Percentiles rank a stretch among this genome's conserved stretches.
These are phyloP conservation scores for Stenodera caucasica DNA, from an alignment of 2,888 invertebrate species.

Conservation along the genomic window DNA sequence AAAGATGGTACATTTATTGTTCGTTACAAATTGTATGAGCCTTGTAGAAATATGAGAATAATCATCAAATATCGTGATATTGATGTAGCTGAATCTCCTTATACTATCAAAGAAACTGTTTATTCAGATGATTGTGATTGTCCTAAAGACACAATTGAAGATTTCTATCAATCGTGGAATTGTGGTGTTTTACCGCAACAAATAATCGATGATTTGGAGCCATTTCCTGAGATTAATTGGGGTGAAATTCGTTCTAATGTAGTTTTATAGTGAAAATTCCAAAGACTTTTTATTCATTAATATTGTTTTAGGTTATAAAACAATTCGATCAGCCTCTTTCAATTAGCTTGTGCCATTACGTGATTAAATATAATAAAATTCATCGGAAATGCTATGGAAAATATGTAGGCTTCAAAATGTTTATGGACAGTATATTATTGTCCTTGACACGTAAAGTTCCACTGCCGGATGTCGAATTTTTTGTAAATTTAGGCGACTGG, in stretches of 20 bases:
- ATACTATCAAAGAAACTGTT: conserved; percentile 66
- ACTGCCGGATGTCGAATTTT: conserved; percentile 86
- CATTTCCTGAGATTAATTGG: conserved; percentile 72
- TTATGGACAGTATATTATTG: conserved; percentile 84
- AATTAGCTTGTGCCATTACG: conserved; percentile 88
- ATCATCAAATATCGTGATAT: conserved; percentile 65
- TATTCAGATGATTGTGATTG: conserved; percentile 86
- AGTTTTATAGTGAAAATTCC: conserved; percentile 2
- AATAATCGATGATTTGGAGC: conserved; percentile 71
- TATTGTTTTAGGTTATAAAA: conserved; percentile 55
- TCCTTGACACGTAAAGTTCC: conserved; percentile 78
- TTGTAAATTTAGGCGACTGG: conserved; percentile 96
- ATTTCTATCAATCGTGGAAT: conserved; percentile 70
- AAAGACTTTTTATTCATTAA: neutral
- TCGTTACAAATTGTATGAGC: conserved; percentile 78
- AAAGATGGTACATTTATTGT: conserved; percentile 84
- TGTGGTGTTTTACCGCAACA: conserved; percentile 68
- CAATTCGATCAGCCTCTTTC: conserved; percentile 78
- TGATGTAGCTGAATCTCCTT: conserved; percentile 68
- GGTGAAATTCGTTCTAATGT: conserved; percentile 59
- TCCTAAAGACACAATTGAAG: conserved; percentile 64
- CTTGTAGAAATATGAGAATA: conserved; percentile 72
- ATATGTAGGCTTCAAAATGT: conserved; percentile 95
- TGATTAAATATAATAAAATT: conserved; percentile 78
- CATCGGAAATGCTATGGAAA: conserved; percentile 90